Conservation (phyloP, 2,113 vertebrate species). For the Chloropsis cyanopogon region DNA sequence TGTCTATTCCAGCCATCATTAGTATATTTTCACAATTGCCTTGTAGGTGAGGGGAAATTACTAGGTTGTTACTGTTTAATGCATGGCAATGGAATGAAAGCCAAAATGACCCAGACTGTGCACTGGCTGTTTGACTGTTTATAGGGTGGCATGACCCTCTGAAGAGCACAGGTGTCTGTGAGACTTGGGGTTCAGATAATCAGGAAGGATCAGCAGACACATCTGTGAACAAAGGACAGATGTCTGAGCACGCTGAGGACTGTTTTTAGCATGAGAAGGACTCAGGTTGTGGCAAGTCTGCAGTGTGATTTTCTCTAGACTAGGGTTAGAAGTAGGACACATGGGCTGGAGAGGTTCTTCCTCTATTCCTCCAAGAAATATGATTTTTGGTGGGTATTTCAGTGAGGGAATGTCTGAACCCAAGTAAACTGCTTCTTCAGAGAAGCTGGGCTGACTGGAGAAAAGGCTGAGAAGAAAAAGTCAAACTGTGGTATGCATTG, state of each 20-base stretch:
- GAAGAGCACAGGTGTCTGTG: background rate
- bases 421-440: background rate
- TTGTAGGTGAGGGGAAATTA: background rate
- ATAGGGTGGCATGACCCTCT: background rate
- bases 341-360: background rate
- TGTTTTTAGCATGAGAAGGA: background rate
- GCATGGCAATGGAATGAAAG: background rate
- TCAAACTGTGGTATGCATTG: background rate
- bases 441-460: background rate
- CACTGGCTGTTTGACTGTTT: background rate
- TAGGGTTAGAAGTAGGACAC: background rate
- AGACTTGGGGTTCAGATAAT: background rate
- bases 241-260: background rate
- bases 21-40: background rate
- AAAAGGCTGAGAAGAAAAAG: background rate
- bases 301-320: background rate
- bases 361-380: background rate
- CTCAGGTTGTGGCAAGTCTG: background rate
- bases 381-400: background rate
- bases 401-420: fast-evolving
- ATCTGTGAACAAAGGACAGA: background rate
- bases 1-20: background rate
- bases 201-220: background rate
- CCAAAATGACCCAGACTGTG: background rate
- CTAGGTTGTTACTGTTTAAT: background rate